Conservation (phyloP, 2,797 vertebrate species). For the Botia kubotai region DNA sequence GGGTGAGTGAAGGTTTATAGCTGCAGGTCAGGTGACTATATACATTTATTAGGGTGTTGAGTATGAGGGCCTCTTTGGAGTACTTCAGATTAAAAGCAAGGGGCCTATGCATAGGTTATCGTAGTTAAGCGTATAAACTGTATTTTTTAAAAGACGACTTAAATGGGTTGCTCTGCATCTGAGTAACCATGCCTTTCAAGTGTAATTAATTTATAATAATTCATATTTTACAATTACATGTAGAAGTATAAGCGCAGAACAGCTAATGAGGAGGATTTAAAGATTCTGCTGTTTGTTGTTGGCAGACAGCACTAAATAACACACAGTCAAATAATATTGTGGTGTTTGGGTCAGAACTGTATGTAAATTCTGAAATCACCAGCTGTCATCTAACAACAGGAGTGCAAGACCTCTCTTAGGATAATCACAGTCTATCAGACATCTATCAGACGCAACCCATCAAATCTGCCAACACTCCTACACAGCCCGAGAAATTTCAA, state of each 20-base stretch:
- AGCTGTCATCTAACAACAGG: constrained; percentile 47
- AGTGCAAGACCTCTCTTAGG: constrained; percentile 17
- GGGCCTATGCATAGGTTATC: not conserved
- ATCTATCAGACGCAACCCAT: not conserved
- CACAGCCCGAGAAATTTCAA: not conserved
- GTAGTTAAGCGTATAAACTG: not conserved
- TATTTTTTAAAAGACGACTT: too few relatives aligned
- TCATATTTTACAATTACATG: not conserved
- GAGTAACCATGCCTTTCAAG: constrained; percentile 1
- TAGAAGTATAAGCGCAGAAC: not conserved
- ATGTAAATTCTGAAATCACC: constrained; percentile 54
- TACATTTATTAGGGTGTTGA: constrained; percentile 10
- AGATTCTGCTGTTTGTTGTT: constrained; percentile 14
- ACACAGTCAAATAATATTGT: constrained; percentile 13
- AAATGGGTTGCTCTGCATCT: not conserved
- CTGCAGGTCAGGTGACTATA: constrained; percentile 25
- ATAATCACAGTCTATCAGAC: constrained; percentile 41
- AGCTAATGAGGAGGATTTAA: not conserved
- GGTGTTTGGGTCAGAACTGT: constrained; percentile 34
- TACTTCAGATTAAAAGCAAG: constrained; percentile 26
- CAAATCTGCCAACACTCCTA: constrained; percentile 20
- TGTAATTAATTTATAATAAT: not conserved
- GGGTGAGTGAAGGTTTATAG: constrained; percentile 42
- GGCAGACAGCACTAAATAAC: constrained; percentile 32
- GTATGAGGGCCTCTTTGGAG: constrained; percentile 22